A percentile compares a stretch with the other conserved stretches of the same genome.
Conservation (phyloP, 1,140 invertebrate genomes). For the Metopolophium dirhodum region DNA sequence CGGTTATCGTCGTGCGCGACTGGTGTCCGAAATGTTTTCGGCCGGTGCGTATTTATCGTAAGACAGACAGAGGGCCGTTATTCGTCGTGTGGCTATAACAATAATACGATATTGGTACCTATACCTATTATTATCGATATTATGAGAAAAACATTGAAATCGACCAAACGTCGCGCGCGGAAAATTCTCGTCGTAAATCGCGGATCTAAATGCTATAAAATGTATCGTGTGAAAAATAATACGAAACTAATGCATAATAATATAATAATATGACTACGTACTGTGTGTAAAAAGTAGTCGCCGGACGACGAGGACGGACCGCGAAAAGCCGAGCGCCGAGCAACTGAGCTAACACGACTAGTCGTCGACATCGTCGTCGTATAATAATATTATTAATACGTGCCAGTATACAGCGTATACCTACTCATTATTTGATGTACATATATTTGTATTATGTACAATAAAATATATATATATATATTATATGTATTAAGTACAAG, state of each 20-base stretch:
- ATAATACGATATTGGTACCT: no score
- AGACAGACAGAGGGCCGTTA: no score
- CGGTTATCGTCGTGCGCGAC: no score
- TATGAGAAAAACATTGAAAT: no score
- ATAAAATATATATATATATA: no score
- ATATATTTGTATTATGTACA: neutral
- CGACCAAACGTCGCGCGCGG: no score
- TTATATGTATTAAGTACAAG: neutral
- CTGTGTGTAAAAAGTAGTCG: neutral
- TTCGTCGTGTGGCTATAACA: no score
- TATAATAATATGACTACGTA: neutral
- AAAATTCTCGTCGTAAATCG: no score
- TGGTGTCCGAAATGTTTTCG: no score
- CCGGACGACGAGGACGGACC: neutral
- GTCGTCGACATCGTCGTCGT: neutral
- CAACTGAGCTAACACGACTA: neutral
- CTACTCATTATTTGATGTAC: neutral
- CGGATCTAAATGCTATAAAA: no score
- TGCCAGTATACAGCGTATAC: neutral
- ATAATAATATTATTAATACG: neutral
- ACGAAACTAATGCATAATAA: neutral
- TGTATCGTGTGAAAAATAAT: neutral
- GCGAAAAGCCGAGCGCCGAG: neutral
- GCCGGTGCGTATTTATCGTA: no score
- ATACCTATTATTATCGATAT: no score